Conservation (phyloP, 2,797 vertebrate genomes). For the Sebastolobus alascanus region DNA sequence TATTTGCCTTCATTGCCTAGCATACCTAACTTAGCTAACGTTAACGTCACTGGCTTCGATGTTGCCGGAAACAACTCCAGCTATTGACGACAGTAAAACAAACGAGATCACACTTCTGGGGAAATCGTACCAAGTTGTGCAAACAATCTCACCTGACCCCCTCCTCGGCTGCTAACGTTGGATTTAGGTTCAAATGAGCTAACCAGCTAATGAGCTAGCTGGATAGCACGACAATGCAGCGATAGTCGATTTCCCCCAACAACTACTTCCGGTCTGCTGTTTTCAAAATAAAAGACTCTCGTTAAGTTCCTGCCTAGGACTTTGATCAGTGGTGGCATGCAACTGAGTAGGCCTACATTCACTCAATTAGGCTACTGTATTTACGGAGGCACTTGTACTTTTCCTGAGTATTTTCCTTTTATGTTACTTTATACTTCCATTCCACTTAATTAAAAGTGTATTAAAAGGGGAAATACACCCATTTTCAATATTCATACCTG, state of each 20-base stretch:
- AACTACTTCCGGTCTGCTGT: slow-evolving; percentile 30
- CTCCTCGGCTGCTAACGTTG: not conserved
- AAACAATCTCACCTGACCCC: not conserved
- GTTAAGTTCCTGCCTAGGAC: not conserved
- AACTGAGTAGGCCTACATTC: not conserved
- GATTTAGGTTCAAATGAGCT: not conserved
- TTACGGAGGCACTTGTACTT: not conserved
- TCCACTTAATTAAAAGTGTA: no score
- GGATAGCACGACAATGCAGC: not conserved
- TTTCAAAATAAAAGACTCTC: slow-evolving; percentile 55
- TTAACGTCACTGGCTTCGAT: not conserved
- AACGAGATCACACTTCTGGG: rapidly evolving
- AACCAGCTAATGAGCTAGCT: slow-evolving; percentile 19
- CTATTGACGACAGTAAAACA: not conserved
- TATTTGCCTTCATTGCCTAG: not conserved
- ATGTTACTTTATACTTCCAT: not conserved
- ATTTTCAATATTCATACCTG: no score
- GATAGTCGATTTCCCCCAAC: not conserved
- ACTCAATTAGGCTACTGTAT: not conserved
- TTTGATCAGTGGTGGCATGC: not conserved
- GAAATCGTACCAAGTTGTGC: not conserved
- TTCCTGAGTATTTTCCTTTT: not conserved
- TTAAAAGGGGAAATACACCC: no score
- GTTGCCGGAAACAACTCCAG: slow-evolving; percentile 2
- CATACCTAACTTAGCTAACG: not conserved